These are phyloP conservation scores for Eulemur rubriventer DNA, from an alignment of 2,797 vertebrate species.

Conservation along the genomic window DNA sequence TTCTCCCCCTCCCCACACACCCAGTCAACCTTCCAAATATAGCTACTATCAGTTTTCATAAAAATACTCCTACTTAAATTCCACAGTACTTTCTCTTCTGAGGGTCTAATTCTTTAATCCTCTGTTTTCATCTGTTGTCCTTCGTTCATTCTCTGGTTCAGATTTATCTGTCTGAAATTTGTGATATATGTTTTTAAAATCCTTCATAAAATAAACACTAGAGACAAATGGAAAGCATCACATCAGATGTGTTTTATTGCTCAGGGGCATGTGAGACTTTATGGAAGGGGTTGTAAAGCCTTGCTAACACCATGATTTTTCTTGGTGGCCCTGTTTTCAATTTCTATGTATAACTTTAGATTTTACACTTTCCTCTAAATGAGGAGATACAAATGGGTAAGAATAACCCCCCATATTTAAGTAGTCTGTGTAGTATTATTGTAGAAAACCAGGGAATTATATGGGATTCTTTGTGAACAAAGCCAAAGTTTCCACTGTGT, in stretches of 20 bases:
- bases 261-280: conserved; percentile 69
- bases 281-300: conserved; percentile 66
- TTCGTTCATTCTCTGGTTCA: conserved; percentile 73
- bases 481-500: not conserved
- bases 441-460: conserved; percentile 66
- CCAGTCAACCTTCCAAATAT: not conserved
- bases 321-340: conserved; percentile 52
- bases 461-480: not conserved
- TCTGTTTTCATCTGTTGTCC: conserved; percentile 71
- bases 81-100: not conserved
- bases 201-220: conserved; percentile 78
- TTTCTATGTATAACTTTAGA: conserved; percentile 26
- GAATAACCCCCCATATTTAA: conserved; percentile 48
- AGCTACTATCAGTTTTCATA: conserved; percentile 45
- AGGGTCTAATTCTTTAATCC: conserved; percentile 66
- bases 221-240: conserved; percentile 80
- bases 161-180: conserved; percentile 76
- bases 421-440: conserved; percentile 59
- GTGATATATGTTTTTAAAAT: conserved; percentile 78
- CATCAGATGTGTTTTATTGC: conserved; percentile 76
- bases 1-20: not conserved
- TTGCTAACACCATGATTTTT: conserved; percentile 67
- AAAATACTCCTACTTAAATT: conserved; percentile 59
- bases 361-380: conserved; percentile 23
- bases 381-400: not conserved